Conservation (phyloP, 1,140 invertebrate species). For the Drosophila biarmipes region DNA sequence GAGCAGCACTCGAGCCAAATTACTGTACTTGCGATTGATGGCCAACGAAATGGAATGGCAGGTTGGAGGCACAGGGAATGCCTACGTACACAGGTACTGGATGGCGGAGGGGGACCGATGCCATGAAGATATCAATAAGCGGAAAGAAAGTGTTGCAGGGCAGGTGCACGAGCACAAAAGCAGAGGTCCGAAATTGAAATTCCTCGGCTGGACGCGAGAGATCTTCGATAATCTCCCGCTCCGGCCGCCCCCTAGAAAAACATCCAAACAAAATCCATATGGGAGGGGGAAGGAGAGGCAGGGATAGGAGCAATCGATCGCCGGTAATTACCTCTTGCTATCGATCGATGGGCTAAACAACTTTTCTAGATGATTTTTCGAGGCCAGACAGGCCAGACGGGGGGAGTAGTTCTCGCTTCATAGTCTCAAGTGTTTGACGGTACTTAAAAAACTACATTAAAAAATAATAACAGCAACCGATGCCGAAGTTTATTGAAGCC, state of each 20-base stretch:
- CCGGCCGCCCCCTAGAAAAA: constrained; percentile 25
- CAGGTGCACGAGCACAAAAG: constrained; percentile 27
- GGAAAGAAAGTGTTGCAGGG: constrained; percentile 56
- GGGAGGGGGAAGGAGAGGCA: not conserved
- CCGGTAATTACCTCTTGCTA: constrained; percentile 51
- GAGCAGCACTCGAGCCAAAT: constrained; percentile 52
- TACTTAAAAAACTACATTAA: constrained; percentile 82
- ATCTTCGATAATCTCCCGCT: constrained; percentile 37
- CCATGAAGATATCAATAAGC: constrained; percentile 43
- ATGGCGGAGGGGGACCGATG: constrained; percentile 2
- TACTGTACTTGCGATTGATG: constrained; percentile 74
- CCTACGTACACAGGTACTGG: constrained; percentile 12
- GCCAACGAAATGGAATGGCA: constrained; percentile 31
- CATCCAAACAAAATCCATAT: constrained; percentile 10
- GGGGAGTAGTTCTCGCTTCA: constrained; percentile 65
- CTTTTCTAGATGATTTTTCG: constrained; percentile 66
- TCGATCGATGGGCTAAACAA: constrained; percentile 60
- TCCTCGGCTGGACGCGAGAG: constrained; percentile 13
- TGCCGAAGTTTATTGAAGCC: constrained; percentile 77
- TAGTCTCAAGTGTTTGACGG: constrained; percentile 81
- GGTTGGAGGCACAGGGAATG: not conserved
- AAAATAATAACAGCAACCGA: constrained; percentile 79
- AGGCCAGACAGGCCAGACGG: constrained; percentile 1
- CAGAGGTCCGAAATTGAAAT: constrained; percentile 42
- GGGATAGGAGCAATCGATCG: constrained; percentile 44